These are phyloP conservation scores for Cepphus grylle DNA, from an alignment of 2,113 vertebrate species.

Conservation along the genomic window DNA sequence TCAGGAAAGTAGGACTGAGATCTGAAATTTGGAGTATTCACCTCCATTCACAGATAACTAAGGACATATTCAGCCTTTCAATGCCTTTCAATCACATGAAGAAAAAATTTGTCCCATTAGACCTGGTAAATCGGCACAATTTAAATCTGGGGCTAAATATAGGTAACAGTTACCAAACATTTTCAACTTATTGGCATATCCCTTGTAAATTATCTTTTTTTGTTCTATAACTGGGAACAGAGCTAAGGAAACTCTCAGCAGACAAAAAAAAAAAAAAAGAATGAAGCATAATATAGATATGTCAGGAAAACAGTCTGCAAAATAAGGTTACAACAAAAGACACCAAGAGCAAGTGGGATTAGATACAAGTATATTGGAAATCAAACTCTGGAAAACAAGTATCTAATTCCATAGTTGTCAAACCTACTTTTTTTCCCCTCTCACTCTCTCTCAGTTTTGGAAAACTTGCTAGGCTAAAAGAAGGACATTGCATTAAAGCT, in stretches of 20 bases:
- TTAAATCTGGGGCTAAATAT: background rate
- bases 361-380: background rate
- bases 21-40: background rate
- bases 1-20: background rate
- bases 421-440: accelerated
- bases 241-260: background rate
- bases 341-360: background rate
- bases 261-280: background rate
- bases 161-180: background rate
- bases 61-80: background rate
- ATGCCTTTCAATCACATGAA: background rate
- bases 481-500: background rate
- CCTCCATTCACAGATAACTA: background rate
- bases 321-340: background rate
- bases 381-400: background rate
- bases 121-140: background rate
- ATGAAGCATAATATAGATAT: background rate
- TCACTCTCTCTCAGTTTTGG: background rate
- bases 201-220: background rate
- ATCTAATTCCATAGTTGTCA: background rate
- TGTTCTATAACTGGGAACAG: background rate
- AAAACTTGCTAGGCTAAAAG: background rate
- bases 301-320: background rate
- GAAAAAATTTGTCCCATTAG: background rate
- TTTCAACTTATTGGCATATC: background rate